Evolutionary conservation across 2,888 invertebrate species (phyloP).

Genomic region (Torymus tubicola): DNA sequence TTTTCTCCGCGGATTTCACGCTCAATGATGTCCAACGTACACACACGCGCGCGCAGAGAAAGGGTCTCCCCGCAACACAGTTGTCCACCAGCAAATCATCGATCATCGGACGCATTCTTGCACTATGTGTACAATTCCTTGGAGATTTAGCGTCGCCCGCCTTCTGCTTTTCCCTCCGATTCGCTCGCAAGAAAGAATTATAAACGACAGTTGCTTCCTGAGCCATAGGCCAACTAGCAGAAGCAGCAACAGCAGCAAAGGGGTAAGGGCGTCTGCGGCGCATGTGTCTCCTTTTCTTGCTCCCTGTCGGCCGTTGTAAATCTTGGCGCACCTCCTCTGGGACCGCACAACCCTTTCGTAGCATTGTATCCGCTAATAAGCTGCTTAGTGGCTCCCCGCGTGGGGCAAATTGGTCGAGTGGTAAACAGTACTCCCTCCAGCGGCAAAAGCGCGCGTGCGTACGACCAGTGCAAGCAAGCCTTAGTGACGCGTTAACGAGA

Average conservation of each 20-base stretch:
- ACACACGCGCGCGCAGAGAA: neutral
- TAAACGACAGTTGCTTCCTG: no score
- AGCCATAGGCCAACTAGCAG: neutral
- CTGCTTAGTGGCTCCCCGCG: conserved; percentile 69
- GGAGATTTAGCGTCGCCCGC: conserved; percentile 38
- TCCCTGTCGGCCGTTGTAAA: conserved; percentile 29
- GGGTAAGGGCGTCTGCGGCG: conserved; percentile 15
- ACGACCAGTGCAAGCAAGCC: neutral
- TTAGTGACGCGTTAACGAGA: conserved; percentile 25
- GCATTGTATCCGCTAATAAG: conserved; percentile 71
- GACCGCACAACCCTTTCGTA: conserved; percentile 43
- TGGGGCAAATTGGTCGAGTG: conserved; percentile 69
- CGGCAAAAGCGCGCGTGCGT: conserved; percentile 4
- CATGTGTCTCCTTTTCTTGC: conserved; percentile 27
- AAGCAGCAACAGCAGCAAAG: neutral
- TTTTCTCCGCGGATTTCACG: conserved; percentile 42
- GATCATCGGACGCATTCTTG: conserved; percentile 53
- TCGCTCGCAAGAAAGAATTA: conserved; percentile 49
- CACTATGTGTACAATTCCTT: conserved; percentile 36
- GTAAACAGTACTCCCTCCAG: conserved; percentile 71
- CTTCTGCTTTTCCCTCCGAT: conserved; percentile 59
- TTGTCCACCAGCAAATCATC: conserved; percentile 40
- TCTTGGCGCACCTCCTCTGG: conserved; percentile 23
- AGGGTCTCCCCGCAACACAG: no score
- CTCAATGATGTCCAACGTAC: conserved; percentile 3